A percentile compares a stretch with the other conserved stretches of the same genome.
These are phyloP conservation scores for Cheirogaleus major DNA, from an alignment of 2,797 vertebrate species.

Conservation along the genomic window DNA sequence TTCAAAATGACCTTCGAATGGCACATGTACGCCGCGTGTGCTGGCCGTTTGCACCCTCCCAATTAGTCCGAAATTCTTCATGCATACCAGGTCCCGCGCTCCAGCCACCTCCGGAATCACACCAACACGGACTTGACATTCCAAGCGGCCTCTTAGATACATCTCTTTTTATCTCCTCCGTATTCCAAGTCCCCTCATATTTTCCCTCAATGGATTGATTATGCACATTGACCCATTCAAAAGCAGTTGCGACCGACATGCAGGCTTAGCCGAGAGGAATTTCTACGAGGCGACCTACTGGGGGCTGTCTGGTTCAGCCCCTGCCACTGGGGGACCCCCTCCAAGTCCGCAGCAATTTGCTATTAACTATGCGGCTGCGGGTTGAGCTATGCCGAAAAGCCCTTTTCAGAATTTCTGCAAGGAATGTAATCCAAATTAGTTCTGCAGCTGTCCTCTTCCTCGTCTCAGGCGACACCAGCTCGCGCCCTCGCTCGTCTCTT, in stretches of 20 bases:
- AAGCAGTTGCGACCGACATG: slow-evolving; percentile 70
- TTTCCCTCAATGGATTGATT: slow-evolving; percentile 67
- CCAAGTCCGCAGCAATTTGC: slow-evolving; percentile 51
- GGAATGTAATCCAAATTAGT: slow-evolving; percentile 77
- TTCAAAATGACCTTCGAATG: slow-evolving; percentile 67
- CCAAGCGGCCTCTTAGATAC: slow-evolving; percentile 61
- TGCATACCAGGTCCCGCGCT: slow-evolving; percentile 48
- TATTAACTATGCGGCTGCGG: slow-evolving; percentile 44
- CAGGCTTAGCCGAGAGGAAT: slow-evolving; percentile 69
- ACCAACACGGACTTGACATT: slow-evolving; percentile 41
- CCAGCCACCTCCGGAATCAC: slow-evolving; percentile 54
- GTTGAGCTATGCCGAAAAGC: slow-evolving; percentile 63
- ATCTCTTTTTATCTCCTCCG: slow-evolving; percentile 45
- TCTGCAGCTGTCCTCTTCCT: slow-evolving; percentile 71
- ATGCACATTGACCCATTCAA: slow-evolving; percentile 75
- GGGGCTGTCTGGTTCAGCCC: slow-evolving; percentile 59
- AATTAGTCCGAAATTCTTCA: slow-evolving; percentile 50
- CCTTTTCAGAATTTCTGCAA: slow-evolving; percentile 73
- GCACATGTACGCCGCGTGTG: slow-evolving; percentile 41
- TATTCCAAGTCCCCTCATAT: slow-evolving; percentile 29
- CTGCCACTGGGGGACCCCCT: slow-evolving; percentile 44
- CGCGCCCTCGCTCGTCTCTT: slow-evolving; percentile 7
- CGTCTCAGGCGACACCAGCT: slow-evolving; percentile 55
- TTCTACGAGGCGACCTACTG: slow-evolving; percentile 64
- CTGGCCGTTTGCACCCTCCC: slow-evolving; percentile 46